Conservation (phyloP, 2,888 invertebrate genomes). For the Schizotus pectinicornis region DNA sequence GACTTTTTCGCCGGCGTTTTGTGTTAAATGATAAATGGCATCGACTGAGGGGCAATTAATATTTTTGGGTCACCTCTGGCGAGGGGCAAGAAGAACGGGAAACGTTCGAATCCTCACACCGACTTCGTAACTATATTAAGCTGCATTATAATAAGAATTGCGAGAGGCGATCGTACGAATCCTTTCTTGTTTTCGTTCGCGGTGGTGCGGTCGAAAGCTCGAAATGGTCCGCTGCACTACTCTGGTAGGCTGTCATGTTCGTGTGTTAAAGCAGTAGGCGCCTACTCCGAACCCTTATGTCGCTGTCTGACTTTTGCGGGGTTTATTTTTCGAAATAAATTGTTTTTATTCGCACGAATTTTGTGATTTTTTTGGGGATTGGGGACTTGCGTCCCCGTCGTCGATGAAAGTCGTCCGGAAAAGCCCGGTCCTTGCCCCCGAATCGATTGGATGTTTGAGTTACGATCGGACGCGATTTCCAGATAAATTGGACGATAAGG, state of each 20-base stretch:
- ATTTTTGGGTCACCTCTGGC: too few species aligned
- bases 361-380: background rate
- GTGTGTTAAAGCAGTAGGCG: conserved; percentile 35
- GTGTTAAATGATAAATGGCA: too few species aligned
- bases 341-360: background rate
- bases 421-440: too few species aligned
- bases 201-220: conserved; percentile 12
- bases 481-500: too few species aligned
- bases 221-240: conserved; percentile 38
- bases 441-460: too few species aligned
- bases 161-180: conserved; percentile 21
- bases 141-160: conserved; percentile 43
- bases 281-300: conserved; percentile 25
- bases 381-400: too few species aligned
- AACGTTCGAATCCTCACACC: conserved; percentile 4
- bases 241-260: conserved; percentile 45
- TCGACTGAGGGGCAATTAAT: too few species aligned
- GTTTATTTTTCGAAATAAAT: conserved; percentile 11
- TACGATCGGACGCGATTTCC: too few species aligned
- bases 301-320: conserved; percentile 12
- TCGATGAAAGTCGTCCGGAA: too few species aligned
- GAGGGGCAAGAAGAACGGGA: too few species aligned
- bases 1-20: too few species aligned
- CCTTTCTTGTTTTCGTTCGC: conserved; percentile 18
- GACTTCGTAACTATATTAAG: conserved; percentile 41